A percentile compares a stretch with the other conserved stretches of the same genome.
phyloP scores from a whole-genome alignment of 2,888 invertebrate genomes.

The Anodontia alba region DNA sequence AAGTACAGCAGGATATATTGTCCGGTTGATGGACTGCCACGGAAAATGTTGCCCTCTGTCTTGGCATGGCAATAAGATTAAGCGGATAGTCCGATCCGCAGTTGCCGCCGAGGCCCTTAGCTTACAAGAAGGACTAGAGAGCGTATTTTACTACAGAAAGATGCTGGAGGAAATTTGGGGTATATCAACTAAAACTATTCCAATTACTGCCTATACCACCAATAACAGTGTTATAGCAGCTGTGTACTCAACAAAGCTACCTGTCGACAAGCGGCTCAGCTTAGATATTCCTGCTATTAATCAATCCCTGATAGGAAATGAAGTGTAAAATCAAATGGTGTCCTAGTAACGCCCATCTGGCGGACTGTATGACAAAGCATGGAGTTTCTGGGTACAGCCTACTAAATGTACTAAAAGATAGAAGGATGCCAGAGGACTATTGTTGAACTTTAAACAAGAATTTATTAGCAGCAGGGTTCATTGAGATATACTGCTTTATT shows the following conservation, averaged over 20 bases:
- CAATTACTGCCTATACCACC: slow-evolving; percentile 5
- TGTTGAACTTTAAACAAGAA: neutral
- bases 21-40: too few relatives aligned
- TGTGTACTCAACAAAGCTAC: slow-evolving; percentile 47
- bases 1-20: slow-evolving; percentile 45
- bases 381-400: slow-evolving; percentile 9
- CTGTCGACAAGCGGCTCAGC: slow-evolving; percentile 40
- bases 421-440: slow-evolving; percentile 7
- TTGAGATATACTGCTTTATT: neutral
- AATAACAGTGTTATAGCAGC: slow-evolving; percentile 47
- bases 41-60: slow-evolving; percentile 39
- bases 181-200: slow-evolving; percentile 31
- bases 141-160: slow-evolving; percentile 29
- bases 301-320: slow-evolving; percentile 21
- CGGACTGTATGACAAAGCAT: slow-evolving; percentile 13
- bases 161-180: slow-evolving; percentile 17
- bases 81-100: slow-evolving; percentile 10
- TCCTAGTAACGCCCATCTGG: neutral
- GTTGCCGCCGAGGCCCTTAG: too few relatives aligned
- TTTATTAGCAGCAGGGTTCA: neutral
- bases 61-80: slow-evolving; percentile 35
- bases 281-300: slow-evolving; percentile 45
- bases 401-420: neutral
- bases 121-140: too few relatives aligned
- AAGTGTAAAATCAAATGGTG: slow-evolving; percentile 12